Conservation (phyloP, 2,888 invertebrate genomes). For the Iphiclides podalirius region DNA sequence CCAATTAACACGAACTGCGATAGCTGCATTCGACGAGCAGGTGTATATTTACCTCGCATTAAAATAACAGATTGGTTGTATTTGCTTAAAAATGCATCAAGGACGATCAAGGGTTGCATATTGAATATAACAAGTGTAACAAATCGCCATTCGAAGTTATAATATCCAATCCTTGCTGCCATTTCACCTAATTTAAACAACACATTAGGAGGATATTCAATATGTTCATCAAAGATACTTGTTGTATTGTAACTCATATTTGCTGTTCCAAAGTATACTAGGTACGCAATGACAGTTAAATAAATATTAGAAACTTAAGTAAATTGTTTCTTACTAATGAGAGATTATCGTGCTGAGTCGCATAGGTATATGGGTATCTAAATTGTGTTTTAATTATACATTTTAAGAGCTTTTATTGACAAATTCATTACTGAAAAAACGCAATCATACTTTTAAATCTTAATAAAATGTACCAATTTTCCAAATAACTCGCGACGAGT, state of each 20-base stretch:
- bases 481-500: too few relatives aligned
- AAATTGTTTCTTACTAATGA: not conserved
- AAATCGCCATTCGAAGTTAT: slow-evolving; percentile 57
- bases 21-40: slow-evolving; percentile 29
- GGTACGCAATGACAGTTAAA: not conserved
- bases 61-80: slow-evolving; percentile 42
- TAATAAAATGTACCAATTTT: too few relatives aligned
- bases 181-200: slow-evolving; percentile 38
- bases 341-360: not conserved
- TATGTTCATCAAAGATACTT: not conserved
- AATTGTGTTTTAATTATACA: not conserved
- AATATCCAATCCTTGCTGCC: slow-evolving; percentile 51
- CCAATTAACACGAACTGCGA: slow-evolving; percentile 51
- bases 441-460: too few relatives aligned
- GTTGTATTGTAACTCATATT: slow-evolving; percentile 21
- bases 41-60: slow-evolving; percentile 39
- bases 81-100: slow-evolving; percentile 42
- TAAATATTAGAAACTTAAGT: not conserved
- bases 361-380: too few relatives aligned
- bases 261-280: not conserved
- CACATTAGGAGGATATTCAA: slow-evolving; percentile 18
- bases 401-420: not conserved
- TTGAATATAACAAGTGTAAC: slow-evolving; percentile 46
- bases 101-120: slow-evolving; percentile 34
- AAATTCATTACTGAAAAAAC: too few relatives aligned